These are phyloP conservation scores for Athene cunicularia DNA, from an alignment of 2,113 vertebrate species.

Conservation along the genomic window DNA sequence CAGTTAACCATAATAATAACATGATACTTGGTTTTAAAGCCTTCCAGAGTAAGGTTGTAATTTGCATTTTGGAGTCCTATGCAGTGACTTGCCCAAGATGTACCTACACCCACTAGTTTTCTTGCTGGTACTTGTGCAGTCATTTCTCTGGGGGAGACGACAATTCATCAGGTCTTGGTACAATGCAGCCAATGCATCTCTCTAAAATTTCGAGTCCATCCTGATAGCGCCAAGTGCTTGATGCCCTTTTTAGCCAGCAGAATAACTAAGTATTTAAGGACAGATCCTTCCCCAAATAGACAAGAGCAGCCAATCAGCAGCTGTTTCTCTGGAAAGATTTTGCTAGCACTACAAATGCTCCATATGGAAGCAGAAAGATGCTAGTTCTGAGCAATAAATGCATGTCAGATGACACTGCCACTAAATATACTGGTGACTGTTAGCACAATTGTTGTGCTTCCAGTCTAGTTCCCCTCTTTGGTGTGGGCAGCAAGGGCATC, in stretches of 20 bases:
- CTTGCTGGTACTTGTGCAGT: not conserved
- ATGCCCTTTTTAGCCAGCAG: constrained; percentile 24
- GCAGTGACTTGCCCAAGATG: not conserved
- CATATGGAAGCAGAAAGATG: constrained; percentile 26
- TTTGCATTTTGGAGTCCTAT: not conserved
- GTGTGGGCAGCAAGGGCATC: not conserved
- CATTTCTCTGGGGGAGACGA: not conserved
- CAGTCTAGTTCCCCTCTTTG: constrained; percentile 14
- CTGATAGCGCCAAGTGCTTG: not conserved
- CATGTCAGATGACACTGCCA: constrained; percentile 21
- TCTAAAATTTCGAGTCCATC: not conserved
- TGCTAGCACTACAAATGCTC: not conserved
- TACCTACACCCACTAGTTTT: not conserved
- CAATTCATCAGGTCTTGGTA: not conserved
- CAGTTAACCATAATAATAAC: not conserved
- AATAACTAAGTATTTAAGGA: constrained; percentile 51
- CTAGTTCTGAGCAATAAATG: constrained; percentile 43
- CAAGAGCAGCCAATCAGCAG: constrained; percentile 15
- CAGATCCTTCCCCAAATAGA: constrained; percentile 41
- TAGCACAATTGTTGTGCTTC: constrained; percentile 58
- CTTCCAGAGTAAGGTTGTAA: not conserved
- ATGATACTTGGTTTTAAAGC: not conserved
- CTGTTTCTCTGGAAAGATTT: constrained; percentile 54
- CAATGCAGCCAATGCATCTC: not conserved
- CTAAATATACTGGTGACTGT: constrained; percentile 64